phyloP scores from a whole-genome alignment of 2,113 vertebrate genomes.

The Sphyrna mokarran region DNA sequence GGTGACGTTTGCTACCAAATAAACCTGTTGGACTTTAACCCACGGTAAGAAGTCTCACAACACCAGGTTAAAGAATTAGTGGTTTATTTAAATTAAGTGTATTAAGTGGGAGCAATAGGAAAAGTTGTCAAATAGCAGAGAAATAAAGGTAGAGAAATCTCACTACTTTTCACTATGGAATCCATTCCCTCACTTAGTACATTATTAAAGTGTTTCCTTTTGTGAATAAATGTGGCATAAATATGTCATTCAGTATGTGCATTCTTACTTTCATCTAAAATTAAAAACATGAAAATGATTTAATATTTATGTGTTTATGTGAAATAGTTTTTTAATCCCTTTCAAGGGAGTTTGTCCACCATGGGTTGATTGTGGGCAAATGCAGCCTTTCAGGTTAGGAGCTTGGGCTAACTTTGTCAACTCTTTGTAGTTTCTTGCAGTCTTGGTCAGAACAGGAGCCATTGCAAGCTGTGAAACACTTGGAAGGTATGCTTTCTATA shows the following conservation, averaged over 20 bases:
- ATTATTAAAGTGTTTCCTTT: slow-evolving; percentile 15
- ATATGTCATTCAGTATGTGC: not conserved
- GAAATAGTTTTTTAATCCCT: not conserved
- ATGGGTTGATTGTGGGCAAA: too few species aligned
- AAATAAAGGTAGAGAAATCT: not conserved
- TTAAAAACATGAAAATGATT: not conserved
- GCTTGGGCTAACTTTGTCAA: too few species aligned
- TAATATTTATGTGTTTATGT: not conserved
- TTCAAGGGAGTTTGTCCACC: too few species aligned
- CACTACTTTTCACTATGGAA: not conserved
- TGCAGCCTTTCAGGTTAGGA: too few species aligned
- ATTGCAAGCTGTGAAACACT: too few species aligned
- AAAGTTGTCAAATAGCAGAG: not conserved
- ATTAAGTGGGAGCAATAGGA: not conserved
- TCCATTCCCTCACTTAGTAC: not conserved
- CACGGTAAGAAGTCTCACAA: too few species aligned
- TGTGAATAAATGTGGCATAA: not conserved
- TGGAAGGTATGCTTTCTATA: too few species aligned
- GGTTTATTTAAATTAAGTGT: not conserved
- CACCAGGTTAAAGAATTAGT: not conserved
- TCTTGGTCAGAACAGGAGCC: too few species aligned
- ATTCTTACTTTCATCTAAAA: not conserved
- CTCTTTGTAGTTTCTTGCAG: too few species aligned
- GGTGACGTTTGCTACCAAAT: too few species aligned
- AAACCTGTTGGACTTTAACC: too few species aligned